A percentile compares a stretch with the other conserved stretches of the same genome.
Evolutionary conservation across 2,888 invertebrate species (phyloP).

Genomic region (Agonum fuliginosum): DNA sequence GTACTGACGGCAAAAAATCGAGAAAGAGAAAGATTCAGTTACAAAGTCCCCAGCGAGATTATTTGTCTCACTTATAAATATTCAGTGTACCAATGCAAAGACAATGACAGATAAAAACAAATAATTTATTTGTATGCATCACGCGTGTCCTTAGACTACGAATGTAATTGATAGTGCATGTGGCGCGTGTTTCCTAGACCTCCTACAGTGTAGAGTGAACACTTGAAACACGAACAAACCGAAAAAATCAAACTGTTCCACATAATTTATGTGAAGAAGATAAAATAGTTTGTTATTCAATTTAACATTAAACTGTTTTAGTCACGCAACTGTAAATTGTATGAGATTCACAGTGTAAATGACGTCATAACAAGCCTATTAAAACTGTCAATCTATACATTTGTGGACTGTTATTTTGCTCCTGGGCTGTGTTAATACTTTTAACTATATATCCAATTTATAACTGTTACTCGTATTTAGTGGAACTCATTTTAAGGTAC

Average conservation of each 20-base stretch:
- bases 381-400: too few species aligned
- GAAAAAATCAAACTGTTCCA: conserved; percentile 2
- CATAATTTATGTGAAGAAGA: neutral
- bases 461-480: too few species aligned
- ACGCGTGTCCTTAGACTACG: neutral
- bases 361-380: too few species aligned
- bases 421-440: too few species aligned
- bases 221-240: neutral
- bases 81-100: conserved; percentile 14
- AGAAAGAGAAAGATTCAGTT: conserved; percentile 8
- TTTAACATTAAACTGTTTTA: neutral
- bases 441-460: too few species aligned
- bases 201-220: conserved; percentile 17
- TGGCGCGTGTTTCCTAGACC: conserved; percentile 1
- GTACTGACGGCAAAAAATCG: conserved; percentile 31
- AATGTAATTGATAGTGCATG: conserved; percentile 31
- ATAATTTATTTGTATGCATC: conserved; percentile 30
- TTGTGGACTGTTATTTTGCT: too few species aligned
- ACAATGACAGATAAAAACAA: conserved; percentile 15
- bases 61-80: conserved; percentile 11
- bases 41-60: conserved; percentile 4
- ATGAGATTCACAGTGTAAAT: neutral
- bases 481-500: too few species aligned
- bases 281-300: conserved; percentile 10
- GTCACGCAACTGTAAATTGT: neutral